phyloP scores from a whole-genome alignment of 2,888 invertebrate genomes.

The Machimus atricapillus region DNA sequence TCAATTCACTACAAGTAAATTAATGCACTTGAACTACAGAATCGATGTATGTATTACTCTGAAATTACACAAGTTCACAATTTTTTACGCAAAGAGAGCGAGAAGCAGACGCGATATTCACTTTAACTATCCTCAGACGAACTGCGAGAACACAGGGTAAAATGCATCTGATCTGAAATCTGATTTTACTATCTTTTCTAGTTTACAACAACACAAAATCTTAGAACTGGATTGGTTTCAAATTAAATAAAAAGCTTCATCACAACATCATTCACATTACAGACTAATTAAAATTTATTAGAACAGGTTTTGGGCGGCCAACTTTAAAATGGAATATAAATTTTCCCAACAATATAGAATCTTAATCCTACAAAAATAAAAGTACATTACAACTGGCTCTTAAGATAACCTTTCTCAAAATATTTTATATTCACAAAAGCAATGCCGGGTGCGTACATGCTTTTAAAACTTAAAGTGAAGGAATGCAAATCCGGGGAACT shows the following conservation, averaged over 20 bases:
- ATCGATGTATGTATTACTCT: neutral
- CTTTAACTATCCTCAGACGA: neutral
- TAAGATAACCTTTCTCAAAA: neutral
- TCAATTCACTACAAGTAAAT: neutral
- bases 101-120: neutral
- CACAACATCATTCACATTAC: neutral
- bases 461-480: neutral
- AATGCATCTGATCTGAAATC: neutral
- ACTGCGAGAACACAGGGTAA: neutral
- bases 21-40: neutral
- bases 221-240: neutral
- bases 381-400: neutral
- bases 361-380: neutral
- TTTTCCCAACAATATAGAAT: neutral
- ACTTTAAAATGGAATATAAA: neutral
- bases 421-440: neutral
- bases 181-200: neutral
- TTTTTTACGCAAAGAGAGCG: neutral
- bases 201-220: neutral
- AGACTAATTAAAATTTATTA: neutral
- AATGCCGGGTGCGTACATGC: neutral
- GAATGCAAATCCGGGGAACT: neutral
- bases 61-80: neutral
- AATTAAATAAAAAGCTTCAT: neutral
- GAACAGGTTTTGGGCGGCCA: neutral